Conservation (phyloP, 2,113 vertebrate species). For the Sylvietta virens region DNA sequence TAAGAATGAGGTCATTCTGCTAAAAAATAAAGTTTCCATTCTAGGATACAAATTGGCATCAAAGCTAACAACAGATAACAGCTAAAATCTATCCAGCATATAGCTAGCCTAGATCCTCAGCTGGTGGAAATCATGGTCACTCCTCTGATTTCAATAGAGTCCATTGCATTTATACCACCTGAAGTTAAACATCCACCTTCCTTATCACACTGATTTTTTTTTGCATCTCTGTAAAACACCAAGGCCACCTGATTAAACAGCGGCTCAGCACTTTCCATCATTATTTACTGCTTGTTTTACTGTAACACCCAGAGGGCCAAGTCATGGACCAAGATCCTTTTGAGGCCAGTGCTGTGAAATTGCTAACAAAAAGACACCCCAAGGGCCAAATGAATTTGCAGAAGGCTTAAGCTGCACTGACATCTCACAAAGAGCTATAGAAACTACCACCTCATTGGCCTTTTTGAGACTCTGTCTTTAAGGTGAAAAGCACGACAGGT, state of each 20-base stretch:
- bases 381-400: background rate
- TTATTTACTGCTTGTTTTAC: background rate
- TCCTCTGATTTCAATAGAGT: background rate
- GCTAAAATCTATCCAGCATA: background rate
- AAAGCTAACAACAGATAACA: constrained; percentile 18
- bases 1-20: background rate
- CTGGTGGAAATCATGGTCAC: background rate
- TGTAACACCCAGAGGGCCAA: background rate
- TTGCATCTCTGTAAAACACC: background rate
- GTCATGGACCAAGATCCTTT: background rate
- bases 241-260: background rate
- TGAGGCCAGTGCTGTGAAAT: constrained; percentile 15
- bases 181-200: background rate
- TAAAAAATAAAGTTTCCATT: background rate
- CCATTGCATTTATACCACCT: background rate
- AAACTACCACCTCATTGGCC: background rate
- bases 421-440: background rate
- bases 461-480: background rate
- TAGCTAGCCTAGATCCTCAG: background rate
- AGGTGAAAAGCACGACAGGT: background rate
- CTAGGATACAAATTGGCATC: background rate
- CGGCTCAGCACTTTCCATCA: background rate
- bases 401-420: background rate
- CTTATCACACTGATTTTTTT: background rate
- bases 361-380: background rate